phyloP scores from a whole-genome alignment of 2,888 invertebrate species.

The Crematogaster levior region DNA sequence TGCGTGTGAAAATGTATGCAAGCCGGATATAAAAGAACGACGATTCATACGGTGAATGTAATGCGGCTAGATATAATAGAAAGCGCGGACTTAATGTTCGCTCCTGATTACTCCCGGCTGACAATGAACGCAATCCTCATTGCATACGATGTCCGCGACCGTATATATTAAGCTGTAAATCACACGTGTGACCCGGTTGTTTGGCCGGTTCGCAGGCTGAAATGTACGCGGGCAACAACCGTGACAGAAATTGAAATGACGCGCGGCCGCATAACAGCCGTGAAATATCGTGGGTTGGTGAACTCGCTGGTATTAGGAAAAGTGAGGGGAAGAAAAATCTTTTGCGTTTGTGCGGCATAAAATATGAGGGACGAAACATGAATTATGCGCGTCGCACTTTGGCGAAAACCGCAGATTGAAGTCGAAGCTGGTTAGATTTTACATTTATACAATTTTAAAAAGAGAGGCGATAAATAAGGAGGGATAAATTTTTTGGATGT shows the following conservation, averaged over 20 bases:
- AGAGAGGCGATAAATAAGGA: too few species aligned
- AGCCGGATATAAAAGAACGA: not conserved
- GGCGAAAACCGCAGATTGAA: not conserved
- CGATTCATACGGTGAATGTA: not conserved
- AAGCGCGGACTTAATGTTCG: not conserved
- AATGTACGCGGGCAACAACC: slow-evolving; percentile 38
- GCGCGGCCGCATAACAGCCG: slow-evolving; percentile 32
- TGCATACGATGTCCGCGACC: slow-evolving; percentile 7
- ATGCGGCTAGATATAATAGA: not conserved
- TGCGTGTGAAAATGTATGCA: not conserved
- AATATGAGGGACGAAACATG: slow-evolving; percentile 48
- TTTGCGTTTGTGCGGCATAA: slow-evolving; percentile 23
- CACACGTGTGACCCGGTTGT: slow-evolving; percentile 17
- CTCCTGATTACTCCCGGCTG: not conserved
- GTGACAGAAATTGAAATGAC: slow-evolving; percentile 59
- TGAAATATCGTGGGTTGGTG: slow-evolving; percentile 46
- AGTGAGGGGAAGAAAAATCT: slow-evolving; percentile 26
- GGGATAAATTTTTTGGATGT: not conserved
- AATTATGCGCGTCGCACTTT: slow-evolving; percentile 28
- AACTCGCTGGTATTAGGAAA: slow-evolving; percentile 24
- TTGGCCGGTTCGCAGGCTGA: slow-evolving; percentile 43
- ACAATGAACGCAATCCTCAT: not conserved
- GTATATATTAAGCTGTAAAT: slow-evolving; percentile 57
- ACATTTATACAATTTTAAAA: not conserved
- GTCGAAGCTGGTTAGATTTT: not conserved